phyloP scores from a whole-genome alignment of 2,888 invertebrate genomes.

The Macrophya annulata region DNA sequence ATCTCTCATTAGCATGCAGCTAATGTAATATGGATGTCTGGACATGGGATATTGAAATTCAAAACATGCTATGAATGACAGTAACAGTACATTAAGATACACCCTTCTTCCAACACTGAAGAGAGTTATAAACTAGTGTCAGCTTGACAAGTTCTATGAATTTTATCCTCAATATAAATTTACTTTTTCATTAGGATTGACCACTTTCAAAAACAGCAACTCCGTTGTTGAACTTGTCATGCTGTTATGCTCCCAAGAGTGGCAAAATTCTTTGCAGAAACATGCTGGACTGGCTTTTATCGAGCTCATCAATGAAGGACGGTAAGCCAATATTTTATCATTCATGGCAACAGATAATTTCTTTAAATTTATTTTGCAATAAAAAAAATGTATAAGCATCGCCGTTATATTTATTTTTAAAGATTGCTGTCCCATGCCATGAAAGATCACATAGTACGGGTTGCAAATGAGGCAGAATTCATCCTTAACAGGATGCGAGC shows the following conservation, averaged over 20 bases:
- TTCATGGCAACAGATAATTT: background rate
- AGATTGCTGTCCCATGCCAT: constrained; percentile 98
- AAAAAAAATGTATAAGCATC: background rate
- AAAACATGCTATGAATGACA: constrained; percentile 65
- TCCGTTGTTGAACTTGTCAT: constrained; percentile 99
- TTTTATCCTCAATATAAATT: constrained; percentile 15
- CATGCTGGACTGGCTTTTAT: constrained; percentile 99
- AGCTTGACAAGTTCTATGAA: constrained; percentile 24
- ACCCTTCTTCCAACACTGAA: constrained; percentile 60
- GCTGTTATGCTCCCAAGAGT: constrained; percentile 99
- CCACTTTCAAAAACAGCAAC: constrained; percentile 97
- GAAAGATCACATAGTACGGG: constrained; percentile 99
- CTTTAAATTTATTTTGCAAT: background rate
- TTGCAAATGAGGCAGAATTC: constrained; percentile 99
- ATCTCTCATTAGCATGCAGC: constrained; percentile 67
- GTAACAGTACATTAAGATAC: constrained; percentile 67
- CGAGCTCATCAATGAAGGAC: constrained; percentile 99
- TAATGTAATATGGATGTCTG: constrained; percentile 59
- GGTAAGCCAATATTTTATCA: constrained; percentile 78
- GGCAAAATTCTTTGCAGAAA: constrained; percentile 99
- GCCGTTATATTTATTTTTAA: constrained; percentile 61
- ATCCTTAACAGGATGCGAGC: constrained; percentile 99
- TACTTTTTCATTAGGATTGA: constrained; percentile 85
- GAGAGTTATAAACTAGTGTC: constrained; percentile 34
- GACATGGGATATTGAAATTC: constrained; percentile 66